phyloP scores from a whole-genome alignment of 2,113 vertebrate species.

The Fregetta grallaria region DNA sequence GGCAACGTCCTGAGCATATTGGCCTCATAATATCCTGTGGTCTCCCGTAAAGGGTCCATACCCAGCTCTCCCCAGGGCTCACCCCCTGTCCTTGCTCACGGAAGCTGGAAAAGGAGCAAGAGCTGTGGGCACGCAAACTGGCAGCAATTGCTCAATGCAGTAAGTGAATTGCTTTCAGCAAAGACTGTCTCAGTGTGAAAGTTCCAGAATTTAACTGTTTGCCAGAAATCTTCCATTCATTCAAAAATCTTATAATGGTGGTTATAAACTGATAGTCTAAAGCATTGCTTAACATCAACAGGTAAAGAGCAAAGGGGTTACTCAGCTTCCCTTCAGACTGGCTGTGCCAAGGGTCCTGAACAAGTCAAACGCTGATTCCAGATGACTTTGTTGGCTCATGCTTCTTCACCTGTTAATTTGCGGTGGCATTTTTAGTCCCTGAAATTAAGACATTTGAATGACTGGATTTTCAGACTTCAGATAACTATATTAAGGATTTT shows the following conservation, averaged over 20 bases:
- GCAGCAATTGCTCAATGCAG: background rate
- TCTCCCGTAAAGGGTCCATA: background rate
- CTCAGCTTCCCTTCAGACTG: background rate
- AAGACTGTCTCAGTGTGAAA: background rate
- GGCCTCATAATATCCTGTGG: background rate
- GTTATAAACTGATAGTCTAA: background rate
- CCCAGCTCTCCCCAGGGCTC: background rate
- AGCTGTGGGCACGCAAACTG: background rate
- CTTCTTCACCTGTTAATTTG: background rate
- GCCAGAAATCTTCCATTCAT: background rate
- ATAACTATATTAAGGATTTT: background rate
- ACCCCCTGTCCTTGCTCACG: background rate
- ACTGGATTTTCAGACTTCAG: background rate
- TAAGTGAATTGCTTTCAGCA: background rate
- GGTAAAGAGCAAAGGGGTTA: background rate
- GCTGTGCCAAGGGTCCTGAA: background rate
- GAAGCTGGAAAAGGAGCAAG: background rate
- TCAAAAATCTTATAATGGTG: background rate
- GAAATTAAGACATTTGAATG: background rate
- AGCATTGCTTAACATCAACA: background rate
- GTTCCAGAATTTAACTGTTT: background rate
- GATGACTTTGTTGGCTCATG: background rate
- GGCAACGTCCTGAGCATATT: background rate
- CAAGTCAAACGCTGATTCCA: fast-evolving
- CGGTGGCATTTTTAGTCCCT: background rate